phyloP scores from a whole-genome alignment of 2,113 vertebrate species.

The Salminus brasiliensis region DNA sequence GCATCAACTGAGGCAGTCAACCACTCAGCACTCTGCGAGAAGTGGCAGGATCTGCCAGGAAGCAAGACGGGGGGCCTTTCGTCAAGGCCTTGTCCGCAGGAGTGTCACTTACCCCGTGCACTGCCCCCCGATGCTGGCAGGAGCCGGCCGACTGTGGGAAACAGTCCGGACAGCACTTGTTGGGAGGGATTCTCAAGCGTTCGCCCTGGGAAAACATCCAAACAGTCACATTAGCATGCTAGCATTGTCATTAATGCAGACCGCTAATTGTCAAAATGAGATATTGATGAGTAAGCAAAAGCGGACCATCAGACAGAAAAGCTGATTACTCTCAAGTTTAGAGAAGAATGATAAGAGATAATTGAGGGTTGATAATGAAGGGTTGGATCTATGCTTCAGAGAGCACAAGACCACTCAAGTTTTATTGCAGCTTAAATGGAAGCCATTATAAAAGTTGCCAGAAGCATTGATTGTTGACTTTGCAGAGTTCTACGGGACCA shows the following conservation, averaged over 20 bases:
- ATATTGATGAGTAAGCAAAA: neutral
- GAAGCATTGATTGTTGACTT: constrained; percentile 59
- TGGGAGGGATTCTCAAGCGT: constrained; percentile 81
- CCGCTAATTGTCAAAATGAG: neutral
- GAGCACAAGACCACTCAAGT: constrained; percentile 44
- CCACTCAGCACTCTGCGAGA: neutral
- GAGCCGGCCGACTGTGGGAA: constrained; percentile 67
- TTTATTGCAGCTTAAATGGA: constrained; percentile 56
- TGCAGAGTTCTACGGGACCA: constrained; percentile 28
- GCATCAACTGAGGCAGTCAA: constrained; percentile 26
- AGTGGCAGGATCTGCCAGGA: constrained; percentile 20
- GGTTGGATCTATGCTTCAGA: constrained; percentile 17
- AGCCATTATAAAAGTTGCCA: constrained; percentile 55
- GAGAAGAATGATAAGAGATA: constrained; percentile 2
- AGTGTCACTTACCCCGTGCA: constrained; percentile 79
- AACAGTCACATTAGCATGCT: constrained; percentile 15
- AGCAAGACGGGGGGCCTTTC: neutral
- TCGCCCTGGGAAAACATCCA: constrained; percentile 79
- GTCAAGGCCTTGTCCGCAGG: neutral
- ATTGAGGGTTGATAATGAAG: constrained; percentile 39
- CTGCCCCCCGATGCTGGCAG: constrained; percentile 80
- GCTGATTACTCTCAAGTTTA: neutral
- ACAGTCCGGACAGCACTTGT: constrained; percentile 89
- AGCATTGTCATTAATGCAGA: neutral
- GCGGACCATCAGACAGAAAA: neutral